Conservation (phyloP, 2,888 invertebrate species). For the Tiphia femorata region DNA sequence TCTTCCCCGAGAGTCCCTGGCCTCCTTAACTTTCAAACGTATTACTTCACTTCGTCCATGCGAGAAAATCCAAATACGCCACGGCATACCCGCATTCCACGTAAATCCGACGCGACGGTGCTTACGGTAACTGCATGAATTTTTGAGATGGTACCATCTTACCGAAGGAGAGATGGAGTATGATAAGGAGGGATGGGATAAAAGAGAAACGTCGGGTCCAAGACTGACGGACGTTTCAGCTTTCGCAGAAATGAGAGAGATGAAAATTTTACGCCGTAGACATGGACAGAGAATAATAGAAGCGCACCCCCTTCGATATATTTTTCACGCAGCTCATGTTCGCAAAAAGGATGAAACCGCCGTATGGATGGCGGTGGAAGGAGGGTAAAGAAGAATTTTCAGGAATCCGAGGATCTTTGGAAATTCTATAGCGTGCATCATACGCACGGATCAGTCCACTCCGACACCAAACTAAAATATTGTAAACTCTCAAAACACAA, state of each 20-base stretch:
- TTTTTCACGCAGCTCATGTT: neutral
- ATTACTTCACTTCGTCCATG: neutral
- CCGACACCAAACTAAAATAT: no score
- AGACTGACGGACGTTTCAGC: neutral
- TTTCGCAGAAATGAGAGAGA: neutral
- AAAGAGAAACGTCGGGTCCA: neutral
- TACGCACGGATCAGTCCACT: neutral
- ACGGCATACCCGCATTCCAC: neutral
- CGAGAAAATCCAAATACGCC: neutral
- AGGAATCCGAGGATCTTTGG: no score
- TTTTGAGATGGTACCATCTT: neutral
- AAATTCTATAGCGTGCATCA: no score
- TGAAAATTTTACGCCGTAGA: neutral
- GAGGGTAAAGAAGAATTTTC: no score
- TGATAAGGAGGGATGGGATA: neutral
- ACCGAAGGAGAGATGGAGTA: neutral
- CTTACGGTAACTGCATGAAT: neutral
- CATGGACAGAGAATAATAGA: neutral
- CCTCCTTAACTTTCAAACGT: neutral
- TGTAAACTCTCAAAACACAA: no score
- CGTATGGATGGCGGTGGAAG: no score
- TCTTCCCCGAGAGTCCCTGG: neutral
- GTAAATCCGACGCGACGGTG: neutral
- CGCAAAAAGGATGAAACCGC: neutral
- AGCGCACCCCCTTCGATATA: neutral